Conservation (phyloP, 2,113 vertebrate genomes). For the Peromyscus leucopus region DNA sequence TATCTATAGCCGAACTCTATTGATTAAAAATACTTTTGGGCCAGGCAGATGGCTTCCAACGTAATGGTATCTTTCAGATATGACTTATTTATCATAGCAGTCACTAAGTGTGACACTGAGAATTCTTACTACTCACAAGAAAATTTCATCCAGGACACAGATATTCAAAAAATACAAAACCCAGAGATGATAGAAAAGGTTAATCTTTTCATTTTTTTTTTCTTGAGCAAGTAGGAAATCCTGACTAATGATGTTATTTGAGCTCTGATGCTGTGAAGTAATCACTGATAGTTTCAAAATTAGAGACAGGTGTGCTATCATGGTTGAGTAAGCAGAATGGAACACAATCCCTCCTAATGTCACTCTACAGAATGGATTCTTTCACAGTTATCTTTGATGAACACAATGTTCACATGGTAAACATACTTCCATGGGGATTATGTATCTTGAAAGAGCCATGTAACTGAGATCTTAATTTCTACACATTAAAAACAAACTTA, state of each 20-base stretch:
- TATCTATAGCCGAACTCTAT: background rate
- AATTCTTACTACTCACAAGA: background rate
- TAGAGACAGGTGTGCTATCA: conserved; percentile 83
- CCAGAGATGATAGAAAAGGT: background rate
- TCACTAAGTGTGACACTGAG: background rate
- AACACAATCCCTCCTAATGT: conserved; percentile 78
- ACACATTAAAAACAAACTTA: conserved; percentile 41
- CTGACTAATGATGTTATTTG: conserved; percentile 66
- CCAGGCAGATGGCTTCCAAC: no score
- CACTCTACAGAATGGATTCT: conserved; percentile 79
- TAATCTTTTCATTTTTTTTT: conserved; percentile 2
- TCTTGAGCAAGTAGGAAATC: conserved; percentile 54
- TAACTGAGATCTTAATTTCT: conserved; percentile 60
- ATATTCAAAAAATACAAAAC: conserved; percentile 12
- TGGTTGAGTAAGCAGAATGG: conserved; percentile 76
- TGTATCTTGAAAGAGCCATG: conserved; percentile 74
- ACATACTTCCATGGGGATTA: conserved; percentile 76
- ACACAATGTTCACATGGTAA: conserved; percentile 74
- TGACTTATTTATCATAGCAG: background rate
- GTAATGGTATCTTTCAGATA: background rate
- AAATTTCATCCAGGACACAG: background rate
- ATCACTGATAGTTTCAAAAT: conserved; percentile 75
- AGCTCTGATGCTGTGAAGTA: conserved; percentile 76
- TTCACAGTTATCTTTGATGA: conserved; percentile 67
- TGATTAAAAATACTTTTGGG: background rate